These are phyloP conservation scores for Hydrolagus colliei DNA, from an alignment of 2,797 vertebrate genomes.

Conservation along the genomic window DNA sequence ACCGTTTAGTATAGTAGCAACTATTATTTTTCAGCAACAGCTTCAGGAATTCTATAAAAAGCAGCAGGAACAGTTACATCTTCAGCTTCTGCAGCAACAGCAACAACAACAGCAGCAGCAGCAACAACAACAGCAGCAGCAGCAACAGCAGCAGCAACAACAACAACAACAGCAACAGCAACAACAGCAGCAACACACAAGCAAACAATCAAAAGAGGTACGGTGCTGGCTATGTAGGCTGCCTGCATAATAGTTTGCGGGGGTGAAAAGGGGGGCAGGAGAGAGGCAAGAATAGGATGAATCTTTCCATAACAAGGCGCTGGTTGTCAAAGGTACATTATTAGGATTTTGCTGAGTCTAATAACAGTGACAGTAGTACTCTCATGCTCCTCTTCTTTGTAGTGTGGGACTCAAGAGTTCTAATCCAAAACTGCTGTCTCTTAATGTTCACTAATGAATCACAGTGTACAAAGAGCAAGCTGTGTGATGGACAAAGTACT, in stretches of 20 bases:
- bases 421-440: conserved; percentile 41
- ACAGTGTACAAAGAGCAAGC: conserved; percentile 44
- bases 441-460: conserved; percentile 52
- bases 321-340: conserved; percentile 40
- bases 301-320: conserved; percentile 37
- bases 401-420: conserved; percentile 46
- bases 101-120: conserved; percentile 77
- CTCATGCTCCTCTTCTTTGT: conserved; percentile 41
- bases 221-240: conserved; percentile 37
- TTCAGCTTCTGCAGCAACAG: conserved; percentile 98
- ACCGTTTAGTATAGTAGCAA: conserved; percentile 75
- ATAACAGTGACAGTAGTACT: conserved; percentile 42
- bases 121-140: conserved; percentile 51
- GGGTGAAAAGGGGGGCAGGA: conserved; percentile 35
- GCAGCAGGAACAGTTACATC: conserved; percentile 98
- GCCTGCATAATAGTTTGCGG: conserved; percentile 16
- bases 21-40: conserved; percentile 92
- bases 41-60: conserved; percentile 99
- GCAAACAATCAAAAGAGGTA: conserved; percentile 92
- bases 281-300: conserved; percentile 31
- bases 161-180: conserved; percentile 51
- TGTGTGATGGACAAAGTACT: conserved; percentile 45
- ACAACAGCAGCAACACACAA: conserved; percentile 54
- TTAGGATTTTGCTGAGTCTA: conserved; percentile 44
- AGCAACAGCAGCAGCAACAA: conserved; percentile 55